A percentile compares a stretch with the other conserved stretches of the same genome.
Conservation (phyloP, 1,140 invertebrate species). For the Dreissena polymorpha region DNA sequence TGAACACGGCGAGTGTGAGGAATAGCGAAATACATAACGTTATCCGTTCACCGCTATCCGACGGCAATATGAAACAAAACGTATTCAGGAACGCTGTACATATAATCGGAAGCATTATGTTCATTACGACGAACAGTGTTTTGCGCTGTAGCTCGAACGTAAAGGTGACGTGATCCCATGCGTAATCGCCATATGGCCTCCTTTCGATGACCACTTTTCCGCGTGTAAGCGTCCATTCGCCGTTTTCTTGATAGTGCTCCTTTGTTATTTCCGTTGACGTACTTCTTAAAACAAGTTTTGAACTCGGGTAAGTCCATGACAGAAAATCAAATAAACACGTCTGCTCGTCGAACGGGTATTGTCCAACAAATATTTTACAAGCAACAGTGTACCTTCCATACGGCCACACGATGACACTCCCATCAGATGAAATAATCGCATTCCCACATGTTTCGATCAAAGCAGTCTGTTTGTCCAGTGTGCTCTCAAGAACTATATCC, state of each 20-base stretch:
- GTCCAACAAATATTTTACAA: constrained; percentile 87
- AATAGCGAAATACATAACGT: constrained; percentile 56
- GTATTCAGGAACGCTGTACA: constrained; percentile 54
- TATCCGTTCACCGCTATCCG: constrained; percentile 56
- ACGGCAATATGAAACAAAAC: constrained; percentile 52
- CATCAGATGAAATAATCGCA: constrained; percentile 6
- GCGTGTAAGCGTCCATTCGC: constrained; percentile 31
- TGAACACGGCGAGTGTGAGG: no score
- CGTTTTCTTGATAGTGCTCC: background rate
- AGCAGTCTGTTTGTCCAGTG: background rate
- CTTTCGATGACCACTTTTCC: background rate
- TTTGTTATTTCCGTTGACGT: background rate
- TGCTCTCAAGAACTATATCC: constrained; percentile 5
- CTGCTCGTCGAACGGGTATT: constrained; percentile 91
- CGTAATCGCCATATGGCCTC: background rate
- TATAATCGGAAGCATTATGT: no score
- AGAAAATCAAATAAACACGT: no score
- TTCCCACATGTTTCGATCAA: background rate
- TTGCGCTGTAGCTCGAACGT: constrained; percentile 6
- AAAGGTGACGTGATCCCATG: constrained; percentile 42
- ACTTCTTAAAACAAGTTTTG: background rate
- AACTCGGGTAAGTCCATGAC: no score
- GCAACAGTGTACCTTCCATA: constrained; percentile 13
- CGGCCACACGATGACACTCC: constrained; percentile 11
- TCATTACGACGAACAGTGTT: constrained; percentile 49